phyloP scores from a whole-genome alignment of 92 coral and sea anemone species.

The Epizoanthus ramosus region DNA sequence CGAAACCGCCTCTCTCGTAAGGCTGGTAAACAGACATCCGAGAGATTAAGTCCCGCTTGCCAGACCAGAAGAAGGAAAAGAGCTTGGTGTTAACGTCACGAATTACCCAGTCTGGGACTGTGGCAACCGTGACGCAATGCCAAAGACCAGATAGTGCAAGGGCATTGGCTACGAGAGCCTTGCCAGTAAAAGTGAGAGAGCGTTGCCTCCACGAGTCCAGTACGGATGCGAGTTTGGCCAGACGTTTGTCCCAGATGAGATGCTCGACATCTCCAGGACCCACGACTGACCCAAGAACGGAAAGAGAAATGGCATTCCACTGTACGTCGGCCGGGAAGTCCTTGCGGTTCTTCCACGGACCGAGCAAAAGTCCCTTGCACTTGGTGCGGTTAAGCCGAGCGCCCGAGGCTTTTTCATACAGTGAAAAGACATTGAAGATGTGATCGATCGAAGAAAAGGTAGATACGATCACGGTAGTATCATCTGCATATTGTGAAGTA shows the following conservation, averaged over 20 bases:
- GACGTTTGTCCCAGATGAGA: conserved; percentile 6
- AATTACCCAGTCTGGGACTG: conserved; percentile 6
- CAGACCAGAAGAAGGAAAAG: conserved; percentile 14
- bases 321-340: not conserved
- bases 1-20: conserved; percentile 9
- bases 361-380: conserved; percentile 40
- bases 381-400: conserved; percentile 26
- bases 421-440: not conserved
- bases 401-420: conserved; percentile 50
- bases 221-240: not conserved
- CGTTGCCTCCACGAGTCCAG: conserved; percentile 38
- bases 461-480: conserved; percentile 41
- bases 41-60: conserved; percentile 6
- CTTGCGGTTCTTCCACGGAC: conserved; percentile 15
- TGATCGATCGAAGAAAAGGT: not conserved
- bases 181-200: conserved; percentile 22
- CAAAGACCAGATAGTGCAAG: conserved; percentile 52
- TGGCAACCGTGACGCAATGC: conserved; percentile 23
- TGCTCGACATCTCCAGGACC: conserved; percentile 12
- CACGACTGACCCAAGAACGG: conserved; percentile 26
- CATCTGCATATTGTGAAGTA: conserved; percentile 60
- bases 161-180: conserved; percentile 38
- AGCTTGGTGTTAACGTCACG: not conserved
- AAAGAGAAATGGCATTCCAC: not conserved
- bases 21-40: conserved; percentile 4